Conservation (phyloP, 35 echinoderm and acorn worm genomes). For the Ophiothrix spiculata region DNA sequence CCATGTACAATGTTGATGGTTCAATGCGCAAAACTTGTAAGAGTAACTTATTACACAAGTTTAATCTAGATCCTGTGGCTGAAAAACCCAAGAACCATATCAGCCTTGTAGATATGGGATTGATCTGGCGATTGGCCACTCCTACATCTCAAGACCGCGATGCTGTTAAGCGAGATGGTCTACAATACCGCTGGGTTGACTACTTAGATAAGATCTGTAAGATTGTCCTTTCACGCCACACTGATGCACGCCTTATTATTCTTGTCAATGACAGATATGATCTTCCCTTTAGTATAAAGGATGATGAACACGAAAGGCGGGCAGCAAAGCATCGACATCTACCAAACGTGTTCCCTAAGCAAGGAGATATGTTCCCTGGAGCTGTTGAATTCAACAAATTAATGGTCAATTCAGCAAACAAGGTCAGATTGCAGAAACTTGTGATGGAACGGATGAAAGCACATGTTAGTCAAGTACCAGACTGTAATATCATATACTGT, state of each 20-base stretch:
- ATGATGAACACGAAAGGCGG: conserved; percentile 14
- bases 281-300: conserved; percentile 28
- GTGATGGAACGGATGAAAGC: conserved; percentile 14
- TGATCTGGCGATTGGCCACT: conserved; percentile 33
- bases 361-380: conserved; percentile 18
- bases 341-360: conserved; percentile 25
- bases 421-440: conserved; percentile 36
- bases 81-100: conserved; percentile 13
- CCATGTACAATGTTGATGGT: conserved; percentile 40
- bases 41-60: conserved; percentile 20
- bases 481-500: conserved; percentile 29
- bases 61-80: conserved; percentile 22
- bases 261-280: conserved; percentile 45
- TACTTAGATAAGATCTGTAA: conserved; percentile 16
- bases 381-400: conserved; percentile 33
- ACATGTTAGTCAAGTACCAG: neutral
- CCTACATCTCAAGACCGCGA: conserved; percentile 41
- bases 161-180: conserved; percentile 23
- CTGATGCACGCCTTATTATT: conserved; percentile 22
- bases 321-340: conserved; percentile 20
- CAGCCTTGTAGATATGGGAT: conserved; percentile 5
- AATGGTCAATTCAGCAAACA: conserved; percentile 20
- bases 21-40: conserved; percentile 37
- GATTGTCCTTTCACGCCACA: conserved; percentile 27
- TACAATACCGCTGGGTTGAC: conserved; percentile 30